phyloP scores from a whole-genome alignment of 2,797 vertebrate genomes.

The Chrosomus eos region DNA sequence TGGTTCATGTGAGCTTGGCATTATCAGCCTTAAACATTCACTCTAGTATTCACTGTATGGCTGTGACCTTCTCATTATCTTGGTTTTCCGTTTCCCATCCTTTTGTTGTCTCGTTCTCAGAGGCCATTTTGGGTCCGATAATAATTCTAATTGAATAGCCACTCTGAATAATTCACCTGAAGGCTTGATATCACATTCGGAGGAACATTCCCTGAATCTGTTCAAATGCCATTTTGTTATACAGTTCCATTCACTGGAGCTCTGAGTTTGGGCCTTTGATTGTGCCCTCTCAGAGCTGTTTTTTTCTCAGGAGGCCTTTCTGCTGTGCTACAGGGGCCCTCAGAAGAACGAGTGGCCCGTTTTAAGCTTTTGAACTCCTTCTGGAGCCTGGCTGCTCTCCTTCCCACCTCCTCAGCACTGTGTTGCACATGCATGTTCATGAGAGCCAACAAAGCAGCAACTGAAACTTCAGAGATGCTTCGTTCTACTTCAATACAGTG shows the following conservation, averaged over 20 bases:
- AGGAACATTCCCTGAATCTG: constrained; percentile 37
- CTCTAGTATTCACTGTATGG: constrained; percentile 37
- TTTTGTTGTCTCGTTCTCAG: constrained; percentile 39
- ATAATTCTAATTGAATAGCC: constrained; percentile 41
- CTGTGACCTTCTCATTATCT: constrained; percentile 50
- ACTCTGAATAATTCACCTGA: constrained; percentile 40
- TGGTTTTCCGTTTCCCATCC: constrained; percentile 18
- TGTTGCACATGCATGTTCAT: constrained; percentile 60
- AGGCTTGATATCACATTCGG: constrained; percentile 39
- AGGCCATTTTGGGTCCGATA: constrained; percentile 31
- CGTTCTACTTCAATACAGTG: constrained; percentile 24
- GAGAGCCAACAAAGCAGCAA: constrained; percentile 49
- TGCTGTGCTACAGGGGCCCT: constrained; percentile 39
- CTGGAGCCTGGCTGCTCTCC: constrained; percentile 23
- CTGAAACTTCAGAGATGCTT: constrained; percentile 35
- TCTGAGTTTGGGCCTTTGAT: constrained; percentile 45
- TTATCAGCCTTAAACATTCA: constrained; percentile 48
- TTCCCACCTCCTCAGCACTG: constrained; percentile 22
- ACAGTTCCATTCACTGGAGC: constrained; percentile 33
- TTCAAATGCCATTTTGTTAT: constrained; percentile 30
- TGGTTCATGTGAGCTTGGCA: constrained; percentile 42
- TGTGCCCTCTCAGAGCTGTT: constrained; percentile 35
- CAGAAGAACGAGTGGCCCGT: constrained; percentile 48
- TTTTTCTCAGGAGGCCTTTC: constrained; percentile 34
- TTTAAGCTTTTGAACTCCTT: constrained; percentile 58